These are phyloP conservation scores for Crypturellus tataupa DNA, from an alignment of 2,797 vertebrate genomes.

Conservation along the genomic window DNA sequence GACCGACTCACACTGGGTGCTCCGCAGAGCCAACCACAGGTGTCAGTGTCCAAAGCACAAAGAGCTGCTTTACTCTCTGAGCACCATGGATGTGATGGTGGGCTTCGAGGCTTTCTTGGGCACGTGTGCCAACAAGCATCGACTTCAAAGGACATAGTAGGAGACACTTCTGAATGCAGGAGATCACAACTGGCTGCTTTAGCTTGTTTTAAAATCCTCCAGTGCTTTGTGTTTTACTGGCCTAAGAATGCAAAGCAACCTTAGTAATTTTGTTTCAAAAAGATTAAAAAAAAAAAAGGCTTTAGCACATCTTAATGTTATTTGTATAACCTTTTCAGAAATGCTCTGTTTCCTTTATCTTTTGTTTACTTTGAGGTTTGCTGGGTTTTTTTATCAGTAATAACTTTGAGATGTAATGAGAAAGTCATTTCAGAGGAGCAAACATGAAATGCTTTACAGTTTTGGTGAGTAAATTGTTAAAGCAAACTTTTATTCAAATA, in stretches of 20 bases:
- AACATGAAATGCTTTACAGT: conserved; percentile 2
- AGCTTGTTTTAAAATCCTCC: neutral
- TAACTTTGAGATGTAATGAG: conserved; percentile 43
- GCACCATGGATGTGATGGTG: neutral
- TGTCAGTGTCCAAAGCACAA: neutral
- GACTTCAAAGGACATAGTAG: neutral
- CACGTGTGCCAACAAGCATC: rapidly evolving
- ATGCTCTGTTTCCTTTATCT: neutral
- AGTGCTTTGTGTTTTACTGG: neutral
- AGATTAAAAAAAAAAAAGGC: neutral
- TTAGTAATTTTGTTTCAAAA: neutral
- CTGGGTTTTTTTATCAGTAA: neutral
- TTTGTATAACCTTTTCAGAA: conserved; percentile 63
- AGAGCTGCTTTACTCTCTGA: neutral
- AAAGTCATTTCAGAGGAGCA: conserved; percentile 42
- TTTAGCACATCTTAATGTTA: neutral
- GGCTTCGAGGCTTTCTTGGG: neutral
- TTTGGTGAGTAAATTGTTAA: conserved; percentile 35
- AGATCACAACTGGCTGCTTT: neutral
- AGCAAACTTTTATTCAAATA: conserved; percentile 4
- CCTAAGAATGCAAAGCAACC: neutral
- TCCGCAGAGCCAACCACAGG: neutral
- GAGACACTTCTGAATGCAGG: neutral
- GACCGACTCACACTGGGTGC: neutral
- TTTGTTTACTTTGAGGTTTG: conserved; percentile 37